A percentile compares a stretch with the other conserved stretches of the same genome.
Evolutionary conservation across 2,888 invertebrate species (phyloP).

Genomic region (Hipparchia sbordonii): DNA sequence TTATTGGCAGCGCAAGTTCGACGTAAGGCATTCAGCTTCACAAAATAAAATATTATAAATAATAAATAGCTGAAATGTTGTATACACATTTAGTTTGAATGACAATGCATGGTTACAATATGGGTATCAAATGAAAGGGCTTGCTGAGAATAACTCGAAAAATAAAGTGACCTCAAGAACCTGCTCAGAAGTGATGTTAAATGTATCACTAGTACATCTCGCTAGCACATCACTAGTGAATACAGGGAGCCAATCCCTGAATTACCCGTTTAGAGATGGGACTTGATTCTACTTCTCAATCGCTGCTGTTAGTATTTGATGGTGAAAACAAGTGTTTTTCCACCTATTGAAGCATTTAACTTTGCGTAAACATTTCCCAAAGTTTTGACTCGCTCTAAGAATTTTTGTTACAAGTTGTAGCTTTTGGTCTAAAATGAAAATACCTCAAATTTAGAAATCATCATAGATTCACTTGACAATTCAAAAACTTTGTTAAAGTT

Average conservation of each 20-base stretch:
- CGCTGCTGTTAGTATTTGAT: slow-evolving; percentile 4
- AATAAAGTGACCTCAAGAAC: not conserved
- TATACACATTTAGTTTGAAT: too few species aligned
- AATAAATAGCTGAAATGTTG: too few species aligned
- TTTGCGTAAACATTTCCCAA: not conserved
- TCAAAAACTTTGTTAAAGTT: too few species aligned
- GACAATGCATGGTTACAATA: too few species aligned
- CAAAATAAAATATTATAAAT: too few species aligned
- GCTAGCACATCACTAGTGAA: not conserved
- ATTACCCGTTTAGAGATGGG: slow-evolving; percentile 7
- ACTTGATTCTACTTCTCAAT: not conserved
- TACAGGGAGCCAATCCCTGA: not conserved
- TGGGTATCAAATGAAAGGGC: too few species aligned
- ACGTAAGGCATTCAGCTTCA: not conserved
- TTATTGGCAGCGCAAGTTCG: not conserved
- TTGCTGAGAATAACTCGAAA: too few species aligned
- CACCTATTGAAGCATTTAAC: not conserved
- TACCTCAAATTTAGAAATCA: too few species aligned
- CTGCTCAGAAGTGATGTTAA: not conserved
- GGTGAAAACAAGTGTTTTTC: not conserved
- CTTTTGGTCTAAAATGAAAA: not conserved
- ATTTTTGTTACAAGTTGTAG: too few species aligned
- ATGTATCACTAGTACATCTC: too few species aligned
- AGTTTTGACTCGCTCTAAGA: not conserved
- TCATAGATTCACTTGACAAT: too few species aligned